Percentiles rank a stretch among this genome's conserved stretches.
phyloP scores from a whole-genome alignment of 23 tunicate species.

The Phallusia fumigata region DNA sequence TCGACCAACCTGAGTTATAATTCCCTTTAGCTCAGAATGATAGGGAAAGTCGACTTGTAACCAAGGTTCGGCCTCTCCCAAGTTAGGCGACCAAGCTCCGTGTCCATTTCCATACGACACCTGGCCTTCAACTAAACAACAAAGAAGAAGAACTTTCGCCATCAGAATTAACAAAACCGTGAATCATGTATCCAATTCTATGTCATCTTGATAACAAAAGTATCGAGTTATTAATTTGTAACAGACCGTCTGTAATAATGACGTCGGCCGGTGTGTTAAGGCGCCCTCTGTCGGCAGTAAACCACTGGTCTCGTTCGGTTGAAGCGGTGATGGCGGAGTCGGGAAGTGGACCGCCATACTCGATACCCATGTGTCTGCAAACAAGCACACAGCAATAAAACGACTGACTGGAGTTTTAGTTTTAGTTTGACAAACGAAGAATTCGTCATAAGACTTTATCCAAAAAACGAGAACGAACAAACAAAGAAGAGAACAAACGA shows the following conservation, averaged over 20 bases:
- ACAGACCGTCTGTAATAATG: constrained; percentile 17
- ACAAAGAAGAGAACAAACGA: too few relatives aligned
- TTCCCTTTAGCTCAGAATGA: constrained; percentile 65
- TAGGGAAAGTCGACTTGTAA: constrained; percentile 76
- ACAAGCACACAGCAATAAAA: too few relatives aligned
- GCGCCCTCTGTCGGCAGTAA: constrained; percentile 68
- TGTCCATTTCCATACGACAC: constrained; percentile 63
- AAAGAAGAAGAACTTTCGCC: too few relatives aligned
- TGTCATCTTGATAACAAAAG: too few relatives aligned
- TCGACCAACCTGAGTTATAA: constrained; percentile 81
- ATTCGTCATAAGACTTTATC: too few relatives aligned
- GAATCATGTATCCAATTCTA: too few relatives aligned
- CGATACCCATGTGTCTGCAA: constrained; percentile 72
- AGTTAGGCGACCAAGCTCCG: constrained; percentile 73
- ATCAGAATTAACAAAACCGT: too few relatives aligned
- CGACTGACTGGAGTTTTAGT: too few relatives aligned
- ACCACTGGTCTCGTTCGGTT: constrained; percentile 76
- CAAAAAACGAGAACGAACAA: too few relatives aligned
- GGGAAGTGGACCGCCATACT: constrained; percentile 61
- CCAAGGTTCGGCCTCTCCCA: constrained; percentile 47
- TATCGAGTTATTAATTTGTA: too few relatives aligned
- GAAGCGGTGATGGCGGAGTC: constrained; percentile 65
- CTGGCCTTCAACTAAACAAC: not conserved
- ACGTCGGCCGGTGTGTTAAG: constrained; percentile 83
- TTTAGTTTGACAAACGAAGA: too few relatives aligned